phyloP scores from a whole-genome alignment of 2,113 vertebrate genomes.

The Petromus typicus region DNA sequence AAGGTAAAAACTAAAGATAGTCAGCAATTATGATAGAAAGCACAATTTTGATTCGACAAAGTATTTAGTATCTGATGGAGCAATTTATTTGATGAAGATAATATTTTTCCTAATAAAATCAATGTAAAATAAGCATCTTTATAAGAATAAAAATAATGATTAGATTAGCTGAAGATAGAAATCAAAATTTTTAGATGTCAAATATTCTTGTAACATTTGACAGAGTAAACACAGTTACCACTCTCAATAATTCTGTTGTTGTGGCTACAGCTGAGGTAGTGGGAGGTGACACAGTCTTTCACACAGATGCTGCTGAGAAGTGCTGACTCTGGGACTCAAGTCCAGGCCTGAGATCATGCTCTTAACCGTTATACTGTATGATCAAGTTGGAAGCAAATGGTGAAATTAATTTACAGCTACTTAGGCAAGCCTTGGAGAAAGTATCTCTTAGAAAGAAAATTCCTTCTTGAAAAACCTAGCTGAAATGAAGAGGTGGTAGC shows the following conservation, averaged over 20 bases:
- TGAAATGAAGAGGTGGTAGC: not conserved
- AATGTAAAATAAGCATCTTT: not conserved
- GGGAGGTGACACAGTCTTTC: not conserved
- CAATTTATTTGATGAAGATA: not conserved
- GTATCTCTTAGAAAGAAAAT: not conserved
- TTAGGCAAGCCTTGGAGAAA: not conserved
- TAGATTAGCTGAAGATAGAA: not conserved
- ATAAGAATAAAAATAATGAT: slow-evolving; percentile 2
- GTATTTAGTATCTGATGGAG: not conserved
- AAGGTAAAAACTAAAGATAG: not conserved
- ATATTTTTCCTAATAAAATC: not conserved
- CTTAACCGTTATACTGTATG: too few relatives aligned
- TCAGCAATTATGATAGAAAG: not conserved
- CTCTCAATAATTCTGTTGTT: not conserved
- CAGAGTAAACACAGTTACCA: not conserved
- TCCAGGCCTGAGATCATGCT: not conserved
- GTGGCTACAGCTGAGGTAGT: not conserved
- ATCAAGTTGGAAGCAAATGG: not conserved
- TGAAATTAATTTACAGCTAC: not conserved
- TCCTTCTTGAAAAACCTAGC: not conserved
- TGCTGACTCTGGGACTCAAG: not conserved
- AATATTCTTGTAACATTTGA: not conserved
- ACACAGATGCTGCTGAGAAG: not conserved
- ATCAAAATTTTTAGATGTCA: not conserved
- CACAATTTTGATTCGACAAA: not conserved